These are phyloP conservation scores for Galagoides demidoff DNA, from an alignment of 2,797 vertebrate species.

Conservation along the genomic window DNA sequence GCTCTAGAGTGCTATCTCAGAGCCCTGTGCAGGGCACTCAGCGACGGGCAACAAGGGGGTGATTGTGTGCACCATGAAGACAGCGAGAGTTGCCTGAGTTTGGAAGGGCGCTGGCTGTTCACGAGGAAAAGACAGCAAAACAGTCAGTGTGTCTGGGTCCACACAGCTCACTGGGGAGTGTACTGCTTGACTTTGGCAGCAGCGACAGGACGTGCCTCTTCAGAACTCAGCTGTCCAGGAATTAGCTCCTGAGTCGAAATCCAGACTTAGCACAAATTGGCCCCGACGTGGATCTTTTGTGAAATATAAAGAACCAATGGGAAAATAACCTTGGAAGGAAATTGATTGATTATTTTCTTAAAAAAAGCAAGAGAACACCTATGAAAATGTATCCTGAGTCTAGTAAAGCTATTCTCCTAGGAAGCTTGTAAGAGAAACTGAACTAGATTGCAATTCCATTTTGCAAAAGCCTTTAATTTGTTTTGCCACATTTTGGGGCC, in stretches of 20 bases:
- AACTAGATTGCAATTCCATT: constrained; percentile 77
- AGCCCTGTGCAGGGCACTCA: not conserved
- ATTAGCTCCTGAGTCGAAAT: constrained; percentile 70
- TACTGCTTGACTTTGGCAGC: constrained; percentile 55
- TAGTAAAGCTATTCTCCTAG: constrained; percentile 53
- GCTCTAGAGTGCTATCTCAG: not conserved
- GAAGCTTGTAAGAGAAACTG: constrained; percentile 61
- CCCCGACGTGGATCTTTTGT: constrained; percentile 69
- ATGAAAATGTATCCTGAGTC: constrained; percentile 55
- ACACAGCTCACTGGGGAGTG: constrained; percentile 62
- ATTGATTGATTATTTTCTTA: constrained; percentile 61
- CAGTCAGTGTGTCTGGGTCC: constrained; percentile 61
- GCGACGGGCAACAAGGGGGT: constrained; percentile 18
- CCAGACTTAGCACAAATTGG: constrained; percentile 57
- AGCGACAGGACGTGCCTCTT: constrained; percentile 60
- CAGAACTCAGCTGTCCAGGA: constrained; percentile 69
- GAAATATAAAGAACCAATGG: constrained; percentile 68
- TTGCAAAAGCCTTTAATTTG: constrained; percentile 69
- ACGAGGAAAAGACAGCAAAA: constrained; percentile 61
- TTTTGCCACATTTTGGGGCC: constrained; percentile 55
- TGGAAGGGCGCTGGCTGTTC: not conserved
- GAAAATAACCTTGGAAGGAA: constrained; percentile 79
- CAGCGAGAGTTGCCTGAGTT: not conserved
- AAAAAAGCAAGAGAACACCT: constrained; percentile 39
- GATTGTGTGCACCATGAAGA: constrained; percentile 29